A percentile compares a stretch with the other conserved stretches of the same genome.
These are phyloP conservation scores for Hesperophylax magnus DNA, from an alignment of 1,140 invertebrate species.

Conservation along the genomic window DNA sequence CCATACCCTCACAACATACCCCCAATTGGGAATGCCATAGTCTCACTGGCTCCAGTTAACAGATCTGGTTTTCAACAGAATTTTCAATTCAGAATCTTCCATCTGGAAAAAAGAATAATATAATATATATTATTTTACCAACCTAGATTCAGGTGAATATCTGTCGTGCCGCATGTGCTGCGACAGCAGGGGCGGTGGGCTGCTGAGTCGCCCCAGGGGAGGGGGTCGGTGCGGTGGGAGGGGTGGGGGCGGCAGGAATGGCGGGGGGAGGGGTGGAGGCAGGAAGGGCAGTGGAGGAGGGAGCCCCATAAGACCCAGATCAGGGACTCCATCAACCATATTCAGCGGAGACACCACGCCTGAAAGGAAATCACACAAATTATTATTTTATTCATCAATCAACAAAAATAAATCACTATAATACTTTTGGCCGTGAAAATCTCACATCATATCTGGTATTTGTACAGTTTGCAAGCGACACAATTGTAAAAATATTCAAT, in stretches of 20 bases:
- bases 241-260: constrained; percentile 60
- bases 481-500: no score
- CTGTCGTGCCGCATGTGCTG: constrained; percentile 41
- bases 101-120: no score
- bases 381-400: no score
- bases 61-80: no score
- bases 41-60: no score
- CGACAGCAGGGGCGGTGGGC: constrained; percentile 45
- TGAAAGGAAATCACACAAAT: constrained; percentile 46
- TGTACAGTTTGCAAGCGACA: no score
- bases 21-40: no score
- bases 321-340: constrained; percentile 51
- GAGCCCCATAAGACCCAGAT: constrained; percentile 5
- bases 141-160: constrained; percentile 56
- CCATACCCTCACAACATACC: no score
- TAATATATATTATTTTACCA: neutral
- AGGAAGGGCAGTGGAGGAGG: constrained; percentile 52
- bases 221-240: constrained; percentile 65
- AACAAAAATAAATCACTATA: no score
- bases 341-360: constrained; percentile 65
- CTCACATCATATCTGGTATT: no score
- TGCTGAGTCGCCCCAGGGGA: constrained; percentile 64
- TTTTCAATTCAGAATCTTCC: no score
- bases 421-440: no score
- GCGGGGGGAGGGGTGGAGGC: constrained; percentile 61